Evolutionary conservation across 1,140 invertebrate species (phyloP).

Genomic region (Drosophila mauritiana): DNA sequence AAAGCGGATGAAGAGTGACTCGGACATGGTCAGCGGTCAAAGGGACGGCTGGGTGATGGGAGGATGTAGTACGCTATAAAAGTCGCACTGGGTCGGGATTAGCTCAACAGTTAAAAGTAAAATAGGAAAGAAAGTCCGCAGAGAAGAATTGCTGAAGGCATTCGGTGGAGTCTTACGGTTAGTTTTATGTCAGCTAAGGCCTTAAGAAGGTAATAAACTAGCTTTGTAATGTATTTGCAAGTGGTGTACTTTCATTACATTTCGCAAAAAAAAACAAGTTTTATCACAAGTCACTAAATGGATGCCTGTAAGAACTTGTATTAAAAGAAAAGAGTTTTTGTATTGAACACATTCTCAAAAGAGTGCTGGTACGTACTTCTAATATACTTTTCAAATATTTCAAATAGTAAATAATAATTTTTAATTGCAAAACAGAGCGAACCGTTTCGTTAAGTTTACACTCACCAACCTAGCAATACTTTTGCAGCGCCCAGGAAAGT

Average conservation of each 20-base stretch:
- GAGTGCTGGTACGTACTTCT: too few relatives aligned
- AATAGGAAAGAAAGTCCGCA: constrained; percentile 14
- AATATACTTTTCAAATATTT: too few relatives aligned
- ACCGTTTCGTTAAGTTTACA: background rate
- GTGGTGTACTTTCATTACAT: background rate
- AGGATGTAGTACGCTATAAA: constrained; percentile 18
- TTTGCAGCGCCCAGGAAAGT: constrained; percentile 30
- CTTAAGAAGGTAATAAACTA: constrained; percentile 1
- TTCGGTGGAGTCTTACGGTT: constrained; percentile 1
- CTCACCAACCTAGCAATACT: background rate
- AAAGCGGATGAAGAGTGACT: constrained; percentile 31
- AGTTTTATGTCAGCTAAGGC: constrained; percentile 14
- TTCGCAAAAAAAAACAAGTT: too few relatives aligned
- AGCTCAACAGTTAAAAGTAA: constrained; percentile 39
- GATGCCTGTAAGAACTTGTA: too few relatives aligned
- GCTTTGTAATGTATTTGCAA: background rate
- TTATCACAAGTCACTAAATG: too few relatives aligned
- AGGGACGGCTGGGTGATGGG: constrained; percentile 1
- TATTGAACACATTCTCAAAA: too few relatives aligned
- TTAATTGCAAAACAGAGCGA: too few relatives aligned
- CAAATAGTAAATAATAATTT: background rate
- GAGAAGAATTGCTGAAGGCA: constrained; percentile 19
- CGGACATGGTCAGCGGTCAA: constrained; percentile 36
- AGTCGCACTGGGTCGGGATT: constrained; percentile 33
- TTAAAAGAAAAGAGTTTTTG: too few relatives aligned